Conservation (phyloP, 2,113 vertebrate species). For the Hippocampus abdominalis region DNA sequence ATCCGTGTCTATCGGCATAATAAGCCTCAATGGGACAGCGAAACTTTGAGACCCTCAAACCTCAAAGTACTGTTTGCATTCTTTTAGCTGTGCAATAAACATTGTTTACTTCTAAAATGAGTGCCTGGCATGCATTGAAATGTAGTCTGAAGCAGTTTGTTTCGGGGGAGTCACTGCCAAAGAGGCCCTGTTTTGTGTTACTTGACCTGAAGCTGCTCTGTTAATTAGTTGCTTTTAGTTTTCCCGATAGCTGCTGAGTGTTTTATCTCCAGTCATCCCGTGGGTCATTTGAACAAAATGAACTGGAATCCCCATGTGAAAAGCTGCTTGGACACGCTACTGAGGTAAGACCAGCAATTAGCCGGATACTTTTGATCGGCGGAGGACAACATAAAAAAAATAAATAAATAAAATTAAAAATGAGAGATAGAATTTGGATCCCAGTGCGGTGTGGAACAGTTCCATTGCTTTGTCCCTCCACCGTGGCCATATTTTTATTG, state of each 20-base stretch:
- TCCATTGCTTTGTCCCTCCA: neutral
- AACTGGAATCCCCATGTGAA: neutral
- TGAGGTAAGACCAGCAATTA: neutral
- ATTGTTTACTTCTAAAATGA: neutral
- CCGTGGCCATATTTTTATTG: neutral
- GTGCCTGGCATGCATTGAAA: neutral
- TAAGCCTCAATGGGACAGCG: neutral
- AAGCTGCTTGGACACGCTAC: neutral
- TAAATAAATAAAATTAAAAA: too few species aligned
- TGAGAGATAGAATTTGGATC: neutral
- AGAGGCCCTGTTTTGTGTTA: neutral
- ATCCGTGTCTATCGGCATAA: neutral
- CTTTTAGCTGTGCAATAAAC: neutral
- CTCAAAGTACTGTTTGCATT: neutral
- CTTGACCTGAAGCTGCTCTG: neutral
- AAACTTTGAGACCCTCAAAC: neutral
- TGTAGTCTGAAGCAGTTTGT: neutral
- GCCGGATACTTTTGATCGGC: neutral
- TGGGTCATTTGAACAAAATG: neutral
- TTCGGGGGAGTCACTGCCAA: neutral
- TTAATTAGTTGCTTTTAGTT: neutral
- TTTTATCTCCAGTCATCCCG: neutral
- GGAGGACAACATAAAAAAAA: neutral
- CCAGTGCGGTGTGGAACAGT: neutral
- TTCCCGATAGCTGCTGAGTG: neutral